Percentiles rank a stretch among this genome's conserved stretches.
phyloP scores from a whole-genome alignment of 2,888 invertebrate species.

The Campoplex nolae region DNA sequence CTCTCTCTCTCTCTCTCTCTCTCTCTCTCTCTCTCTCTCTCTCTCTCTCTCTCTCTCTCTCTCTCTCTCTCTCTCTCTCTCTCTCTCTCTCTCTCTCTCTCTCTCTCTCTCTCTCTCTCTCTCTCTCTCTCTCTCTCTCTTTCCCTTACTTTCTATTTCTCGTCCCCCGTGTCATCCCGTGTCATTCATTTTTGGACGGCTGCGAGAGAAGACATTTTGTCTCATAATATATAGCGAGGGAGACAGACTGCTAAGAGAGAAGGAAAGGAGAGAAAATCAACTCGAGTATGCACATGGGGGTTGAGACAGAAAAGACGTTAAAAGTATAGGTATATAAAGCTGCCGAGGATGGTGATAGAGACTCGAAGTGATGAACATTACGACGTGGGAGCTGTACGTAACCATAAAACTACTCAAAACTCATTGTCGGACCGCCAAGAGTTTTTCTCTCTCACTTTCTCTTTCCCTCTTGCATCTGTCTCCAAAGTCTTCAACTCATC shows the following conservation, averaged over 20 bases:
- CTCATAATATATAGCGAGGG: background rate
- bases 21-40: slow-evolving; percentile 46
- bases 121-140: slow-evolving; percentile 31
- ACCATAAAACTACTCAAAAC: slow-evolving; percentile 80
- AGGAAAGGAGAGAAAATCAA: slow-evolving; percentile 7
- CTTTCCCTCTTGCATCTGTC: slow-evolving; percentile 23
- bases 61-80: background rate
- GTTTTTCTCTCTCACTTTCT: background rate
- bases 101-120: background rate
- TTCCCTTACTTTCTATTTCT: slow-evolving; percentile 28
- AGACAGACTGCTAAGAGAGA: background rate
- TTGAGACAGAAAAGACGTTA: slow-evolving; percentile 19
- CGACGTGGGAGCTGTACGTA: slow-evolving; percentile 63
- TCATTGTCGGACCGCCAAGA: slow-evolving; percentile 71
- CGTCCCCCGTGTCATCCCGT: background rate
- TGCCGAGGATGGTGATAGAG: slow-evolving; percentile 36
- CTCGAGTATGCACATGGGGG: slow-evolving; percentile 23
- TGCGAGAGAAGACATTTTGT: slow-evolving; percentile 11
- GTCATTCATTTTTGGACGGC: slow-evolving; percentile 1
- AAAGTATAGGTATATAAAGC: slow-evolving; percentile 3
- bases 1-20: slow-evolving; percentile 51
- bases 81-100: background rate
- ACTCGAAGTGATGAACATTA: slow-evolving; percentile 62
- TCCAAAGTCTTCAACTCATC: slow-evolving; percentile 50
- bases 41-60: slow-evolving; percentile 50